Evolutionary conservation across 2,113 vertebrate species (phyloP).

Genomic region (Carassius auratus): DNA sequence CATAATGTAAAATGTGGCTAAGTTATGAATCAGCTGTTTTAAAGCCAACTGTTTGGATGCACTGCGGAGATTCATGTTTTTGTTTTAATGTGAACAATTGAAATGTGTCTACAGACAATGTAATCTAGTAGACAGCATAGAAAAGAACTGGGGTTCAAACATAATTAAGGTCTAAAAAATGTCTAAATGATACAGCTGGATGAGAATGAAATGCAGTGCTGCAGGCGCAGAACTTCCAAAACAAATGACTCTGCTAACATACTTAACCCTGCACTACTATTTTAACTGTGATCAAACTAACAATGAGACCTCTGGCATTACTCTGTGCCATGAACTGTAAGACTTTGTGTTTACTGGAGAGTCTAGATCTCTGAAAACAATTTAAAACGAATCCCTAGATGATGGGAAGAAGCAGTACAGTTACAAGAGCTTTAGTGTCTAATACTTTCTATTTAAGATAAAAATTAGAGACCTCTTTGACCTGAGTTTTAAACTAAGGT

Average conservation of each 20-base stretch:
- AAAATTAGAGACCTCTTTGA: not conserved
- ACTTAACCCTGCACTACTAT: not conserved
- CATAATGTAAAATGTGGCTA: not conserved
- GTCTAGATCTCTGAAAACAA: not conserved
- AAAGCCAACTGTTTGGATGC: not conserved
- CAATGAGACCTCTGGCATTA: slow-evolving; percentile 28
- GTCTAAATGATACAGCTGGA: not conserved
- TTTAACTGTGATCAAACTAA: not conserved
- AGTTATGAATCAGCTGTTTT: slow-evolving; percentile 1
- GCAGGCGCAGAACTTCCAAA: not conserved
- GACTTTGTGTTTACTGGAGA: not conserved
- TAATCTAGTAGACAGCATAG: not conserved
- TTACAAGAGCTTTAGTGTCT: not conserved
- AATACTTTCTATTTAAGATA: not conserved
- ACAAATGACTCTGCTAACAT: slow-evolving; percentile 18
- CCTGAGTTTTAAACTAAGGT: not conserved
- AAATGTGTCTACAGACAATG: not conserved
- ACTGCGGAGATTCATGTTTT: not conserved
- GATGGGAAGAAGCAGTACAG: not conserved
- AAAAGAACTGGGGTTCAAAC: not conserved
- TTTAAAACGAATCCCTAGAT: not conserved
- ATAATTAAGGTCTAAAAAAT: not conserved
- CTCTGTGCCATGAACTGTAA: not conserved
- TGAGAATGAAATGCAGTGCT: slow-evolving; percentile 1
- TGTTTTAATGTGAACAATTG: not conserved